These are phyloP conservation scores for Agapostemon virescens DNA, from an alignment of 2,888 invertebrate genomes.

Conservation along the genomic window DNA sequence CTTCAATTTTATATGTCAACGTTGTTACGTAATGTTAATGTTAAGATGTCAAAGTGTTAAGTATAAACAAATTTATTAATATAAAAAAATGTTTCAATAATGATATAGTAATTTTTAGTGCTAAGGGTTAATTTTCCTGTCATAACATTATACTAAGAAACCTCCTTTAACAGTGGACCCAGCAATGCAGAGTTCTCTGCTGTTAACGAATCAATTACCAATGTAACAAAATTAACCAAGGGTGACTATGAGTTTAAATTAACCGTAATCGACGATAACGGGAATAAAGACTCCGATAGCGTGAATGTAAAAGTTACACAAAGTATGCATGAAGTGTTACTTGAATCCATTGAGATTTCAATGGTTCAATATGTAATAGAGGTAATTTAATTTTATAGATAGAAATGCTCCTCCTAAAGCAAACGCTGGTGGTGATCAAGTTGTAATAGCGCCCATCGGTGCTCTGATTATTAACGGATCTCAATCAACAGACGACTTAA, in stretches of 20 bases:
- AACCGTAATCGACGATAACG: conserved; percentile 92
- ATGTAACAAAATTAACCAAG: conserved; percentile 90
- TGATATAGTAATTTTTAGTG: too few species aligned
- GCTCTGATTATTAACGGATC: conserved; percentile 92
- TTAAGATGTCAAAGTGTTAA: too few species aligned
- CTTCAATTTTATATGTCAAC: conserved; percentile 15
- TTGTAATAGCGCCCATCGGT: conserved; percentile 87
- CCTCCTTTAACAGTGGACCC: conserved; percentile 81
- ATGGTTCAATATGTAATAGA: background rate
- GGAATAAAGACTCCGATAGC: conserved; percentile 88
- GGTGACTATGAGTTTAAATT: conserved; percentile 91
- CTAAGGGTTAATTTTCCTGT: background rate
- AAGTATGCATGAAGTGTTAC: conserved; percentile 83
- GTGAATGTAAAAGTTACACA: conserved; percentile 91
- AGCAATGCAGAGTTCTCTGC: conserved; percentile 80
- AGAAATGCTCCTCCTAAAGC: conserved; percentile 94
- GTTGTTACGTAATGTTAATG: too few species aligned
- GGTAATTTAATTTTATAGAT: conserved; percentile 82
- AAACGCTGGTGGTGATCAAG: conserved; percentile 92
- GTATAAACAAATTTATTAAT: too few species aligned
- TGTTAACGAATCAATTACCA: conserved; percentile 86
- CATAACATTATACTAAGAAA: conserved; percentile 23
- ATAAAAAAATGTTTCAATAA: too few species aligned
- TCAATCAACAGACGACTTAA: conserved; percentile 92
- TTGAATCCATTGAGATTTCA: background rate